A percentile compares a stretch with the other conserved stretches of the same genome.
phyloP scores from a whole-genome alignment of 2,888 invertebrate genomes.

The Leptinotarsa peninsularis region DNA sequence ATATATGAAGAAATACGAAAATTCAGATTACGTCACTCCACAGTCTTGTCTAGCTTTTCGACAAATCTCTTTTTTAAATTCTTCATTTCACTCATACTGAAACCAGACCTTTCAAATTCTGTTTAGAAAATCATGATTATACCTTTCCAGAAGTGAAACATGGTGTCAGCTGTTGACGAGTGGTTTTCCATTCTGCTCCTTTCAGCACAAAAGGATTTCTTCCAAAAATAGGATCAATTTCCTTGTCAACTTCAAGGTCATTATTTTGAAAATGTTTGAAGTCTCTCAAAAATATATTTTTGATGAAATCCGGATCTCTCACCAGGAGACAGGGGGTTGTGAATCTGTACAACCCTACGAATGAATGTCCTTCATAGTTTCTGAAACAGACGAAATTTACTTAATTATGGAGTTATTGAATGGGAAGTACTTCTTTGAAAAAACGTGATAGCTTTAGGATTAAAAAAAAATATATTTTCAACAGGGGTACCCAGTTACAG shows the following conservation, averaged over 20 bases:
- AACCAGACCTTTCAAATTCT: not conserved
- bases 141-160: slow-evolving; percentile 68
- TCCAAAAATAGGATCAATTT: slow-evolving; percentile 66
- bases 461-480: no score
- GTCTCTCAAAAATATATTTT: slow-evolving; percentile 58
- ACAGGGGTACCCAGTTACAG: no score
- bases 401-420: no score
- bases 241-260: slow-evolving; percentile 60
- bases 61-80: no score
- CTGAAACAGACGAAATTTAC: slow-evolving; percentile 50
- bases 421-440: no score
- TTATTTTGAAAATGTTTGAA: slow-evolving; percentile 63
- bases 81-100: no score
- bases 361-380: slow-evolving; percentile 55
- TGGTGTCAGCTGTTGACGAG: slow-evolving; percentile 67
- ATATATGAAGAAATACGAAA: no score
- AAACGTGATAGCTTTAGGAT: no score
- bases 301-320: slow-evolving; percentile 61
- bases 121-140: slow-evolving; percentile 18
- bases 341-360: slow-evolving; percentile 61
- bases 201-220: slow-evolving; percentile 67
- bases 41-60: no score
- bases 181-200: slow-evolving; percentile 67
- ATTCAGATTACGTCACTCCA: no score
- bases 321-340: slow-evolving; percentile 57